A percentile compares a stretch with the other conserved stretches of the same genome.
phyloP scores from a whole-genome alignment of 2,888 invertebrate genomes.

The Machimus rusticus region DNA sequence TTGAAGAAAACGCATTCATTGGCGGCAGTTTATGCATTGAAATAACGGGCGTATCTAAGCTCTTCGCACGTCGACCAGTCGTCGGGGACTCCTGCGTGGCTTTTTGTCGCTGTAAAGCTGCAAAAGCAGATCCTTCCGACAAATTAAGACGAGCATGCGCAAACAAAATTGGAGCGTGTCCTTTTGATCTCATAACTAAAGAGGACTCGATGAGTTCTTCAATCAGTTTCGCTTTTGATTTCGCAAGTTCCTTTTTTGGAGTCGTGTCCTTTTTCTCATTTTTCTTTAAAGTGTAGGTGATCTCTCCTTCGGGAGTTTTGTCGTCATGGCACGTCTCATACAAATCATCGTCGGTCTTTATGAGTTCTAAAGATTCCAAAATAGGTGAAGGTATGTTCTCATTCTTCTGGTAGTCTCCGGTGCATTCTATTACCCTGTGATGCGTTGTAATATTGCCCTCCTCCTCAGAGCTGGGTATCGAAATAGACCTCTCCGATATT shows the following conservation, averaged over 20 bases:
- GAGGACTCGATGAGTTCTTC: conserved; percentile 75
- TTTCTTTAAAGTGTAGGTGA: conserved; percentile 63
- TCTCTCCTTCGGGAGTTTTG: conserved; percentile 68
- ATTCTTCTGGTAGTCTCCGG: conserved; percentile 68
- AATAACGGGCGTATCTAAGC: conserved; percentile 84
- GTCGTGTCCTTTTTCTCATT: conserved; percentile 46
- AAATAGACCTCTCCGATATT: conserved; percentile 77
- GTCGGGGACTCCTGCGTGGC: conserved; percentile 78
- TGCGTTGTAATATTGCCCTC: conserved; percentile 70
- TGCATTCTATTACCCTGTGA: conserved; percentile 66
- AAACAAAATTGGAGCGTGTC: conserved; percentile 80
- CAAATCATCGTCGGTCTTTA: conserved; percentile 68
- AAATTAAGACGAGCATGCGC: conserved; percentile 81
- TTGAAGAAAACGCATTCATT: conserved; percentile 86
- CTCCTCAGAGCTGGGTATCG: conserved; percentile 79
- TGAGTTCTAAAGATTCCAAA: conserved; percentile 69
- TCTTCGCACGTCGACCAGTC: conserved; percentile 79
- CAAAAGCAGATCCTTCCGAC: conserved; percentile 84
- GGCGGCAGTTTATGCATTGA: conserved; percentile 80
- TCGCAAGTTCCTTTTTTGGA: conserved; percentile 51
- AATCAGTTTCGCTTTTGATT: conserved; percentile 67
- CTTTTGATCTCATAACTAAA: conserved; percentile 71
- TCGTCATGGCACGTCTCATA: conserved; percentile 59
- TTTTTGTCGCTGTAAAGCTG: conserved; percentile 77
- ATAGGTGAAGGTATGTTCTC: conserved; percentile 73